A percentile compares a stretch with the other conserved stretches of the same genome.
These are phyloP conservation scores for Lycaena phlaeas DNA, from an alignment of 2,888 invertebrate genomes.

Conservation along the genomic window DNA sequence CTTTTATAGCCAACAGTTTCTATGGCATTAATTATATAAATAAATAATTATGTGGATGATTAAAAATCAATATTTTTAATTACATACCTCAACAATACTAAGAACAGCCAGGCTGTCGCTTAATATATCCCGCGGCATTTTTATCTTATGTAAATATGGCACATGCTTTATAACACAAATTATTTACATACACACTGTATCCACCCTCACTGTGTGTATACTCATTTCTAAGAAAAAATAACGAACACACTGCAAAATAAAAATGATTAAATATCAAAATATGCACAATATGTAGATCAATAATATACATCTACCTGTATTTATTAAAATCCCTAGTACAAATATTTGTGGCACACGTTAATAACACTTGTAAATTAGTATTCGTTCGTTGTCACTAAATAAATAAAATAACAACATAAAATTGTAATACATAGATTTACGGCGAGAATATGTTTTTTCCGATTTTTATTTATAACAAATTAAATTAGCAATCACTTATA, in stretches of 20 bases:
- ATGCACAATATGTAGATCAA: not conserved
- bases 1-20: too few species aligned
- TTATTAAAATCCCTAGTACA: not conserved
- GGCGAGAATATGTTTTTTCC: not conserved
- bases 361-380: not conserved
- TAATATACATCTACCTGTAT: not conserved
- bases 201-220: conserved; percentile 1
- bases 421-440: not conserved
- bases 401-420: not conserved
- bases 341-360: not conserved
- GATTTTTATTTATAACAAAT: not conserved
- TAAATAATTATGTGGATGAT: too few species aligned
- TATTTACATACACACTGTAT: not conserved
- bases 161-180: conserved; percentile 19
- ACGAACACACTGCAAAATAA: conserved; percentile 9
- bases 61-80: not conserved
- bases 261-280: not conserved
- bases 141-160: conserved; percentile 19
- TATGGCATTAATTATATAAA: too few species aligned
- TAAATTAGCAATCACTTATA: not conserved
- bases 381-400: not conserved
- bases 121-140: conserved; percentile 80
- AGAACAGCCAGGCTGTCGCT: conserved; percentile 77
- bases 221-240: not conserved
- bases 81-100: conserved; percentile 71